Conservation (phyloP, 2,888 invertebrate genomes). For the Thymelicus lineola region DNA sequence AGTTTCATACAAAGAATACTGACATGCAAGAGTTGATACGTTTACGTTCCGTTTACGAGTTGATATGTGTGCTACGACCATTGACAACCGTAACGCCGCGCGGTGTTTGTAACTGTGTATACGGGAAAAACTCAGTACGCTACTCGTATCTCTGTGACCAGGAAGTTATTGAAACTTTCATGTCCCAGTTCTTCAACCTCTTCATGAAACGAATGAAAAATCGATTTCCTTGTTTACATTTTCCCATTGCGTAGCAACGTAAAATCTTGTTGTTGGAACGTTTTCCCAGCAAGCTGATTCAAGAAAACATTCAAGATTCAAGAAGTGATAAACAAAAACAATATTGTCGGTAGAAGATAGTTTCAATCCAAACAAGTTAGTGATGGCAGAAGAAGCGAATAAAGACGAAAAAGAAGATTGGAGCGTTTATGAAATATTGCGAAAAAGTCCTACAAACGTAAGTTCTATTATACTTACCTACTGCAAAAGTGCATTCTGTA, state of each 20-base stretch:
- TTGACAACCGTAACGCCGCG: no score
- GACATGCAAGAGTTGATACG: no score
- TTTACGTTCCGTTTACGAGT: no score
- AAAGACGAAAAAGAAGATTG: conserved; percentile 87
- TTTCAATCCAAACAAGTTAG: not conserved
- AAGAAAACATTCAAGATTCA: no score
- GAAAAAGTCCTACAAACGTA: conserved; percentile 86
- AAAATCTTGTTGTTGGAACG: not conserved
- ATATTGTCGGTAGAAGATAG: not conserved
- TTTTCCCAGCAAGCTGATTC: not conserved
- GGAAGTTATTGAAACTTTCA: no score
- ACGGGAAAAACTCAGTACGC: no score
- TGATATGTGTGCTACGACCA: no score
- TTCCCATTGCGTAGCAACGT: conserved; percentile 57
- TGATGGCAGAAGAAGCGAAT: conserved; percentile 76
- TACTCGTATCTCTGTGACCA: no score
- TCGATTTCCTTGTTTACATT: conserved; percentile 63
- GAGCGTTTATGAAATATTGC: conserved; percentile 89
- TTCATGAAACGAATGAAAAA: conserved; percentile 39
- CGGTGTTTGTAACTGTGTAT: no score
- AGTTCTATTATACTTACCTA: conserved; percentile 47
- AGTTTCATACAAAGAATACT: no score
- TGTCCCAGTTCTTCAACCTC: no score
- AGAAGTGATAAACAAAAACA: conserved; percentile 10
- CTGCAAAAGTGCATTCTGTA: no score